Conservation (phyloP, 2,888 invertebrate genomes). For the Rhagonycha fulva region DNA sequence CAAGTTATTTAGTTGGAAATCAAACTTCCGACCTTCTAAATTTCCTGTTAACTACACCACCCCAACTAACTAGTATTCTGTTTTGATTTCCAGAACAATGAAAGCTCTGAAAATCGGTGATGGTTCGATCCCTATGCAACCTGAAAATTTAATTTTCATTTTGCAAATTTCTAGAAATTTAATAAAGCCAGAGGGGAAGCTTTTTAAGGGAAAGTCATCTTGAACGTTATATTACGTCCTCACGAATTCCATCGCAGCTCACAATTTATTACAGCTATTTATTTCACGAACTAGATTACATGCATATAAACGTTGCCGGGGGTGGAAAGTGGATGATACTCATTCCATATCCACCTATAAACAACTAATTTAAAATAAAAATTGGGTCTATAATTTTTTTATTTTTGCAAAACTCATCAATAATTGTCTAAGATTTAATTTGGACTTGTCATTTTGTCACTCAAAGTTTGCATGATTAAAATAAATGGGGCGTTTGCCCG, state of each 20-base stretch:
- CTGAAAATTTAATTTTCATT: neutral
- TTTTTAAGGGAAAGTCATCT: conserved; percentile 20
- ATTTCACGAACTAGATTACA: conserved; percentile 57
- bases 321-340: conserved; percentile 22
- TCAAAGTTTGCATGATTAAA: neutral
- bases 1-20: too few species aligned
- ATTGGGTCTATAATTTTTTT: conserved; percentile 8
- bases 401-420: neutral
- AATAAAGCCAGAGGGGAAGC: neutral
- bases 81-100: neutral
- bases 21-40: too few species aligned
- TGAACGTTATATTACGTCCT: conserved; percentile 22
- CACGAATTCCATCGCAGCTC: conserved; percentile 47
- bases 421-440: neutral
- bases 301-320: conserved; percentile 55
- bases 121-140: neutral
- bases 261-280: conserved; percentile 80
- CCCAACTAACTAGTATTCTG: neutral
- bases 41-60: too few species aligned
- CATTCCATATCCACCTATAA: conserved; percentile 28
- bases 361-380: conserved; percentile 26
- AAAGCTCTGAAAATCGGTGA: neutral
- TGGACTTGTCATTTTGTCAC: neutral
- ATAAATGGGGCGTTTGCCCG: neutral
- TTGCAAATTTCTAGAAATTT: neutral